phyloP scores from a whole-genome alignment of 2,113 vertebrate genomes.

The Empidonax traillii region DNA sequence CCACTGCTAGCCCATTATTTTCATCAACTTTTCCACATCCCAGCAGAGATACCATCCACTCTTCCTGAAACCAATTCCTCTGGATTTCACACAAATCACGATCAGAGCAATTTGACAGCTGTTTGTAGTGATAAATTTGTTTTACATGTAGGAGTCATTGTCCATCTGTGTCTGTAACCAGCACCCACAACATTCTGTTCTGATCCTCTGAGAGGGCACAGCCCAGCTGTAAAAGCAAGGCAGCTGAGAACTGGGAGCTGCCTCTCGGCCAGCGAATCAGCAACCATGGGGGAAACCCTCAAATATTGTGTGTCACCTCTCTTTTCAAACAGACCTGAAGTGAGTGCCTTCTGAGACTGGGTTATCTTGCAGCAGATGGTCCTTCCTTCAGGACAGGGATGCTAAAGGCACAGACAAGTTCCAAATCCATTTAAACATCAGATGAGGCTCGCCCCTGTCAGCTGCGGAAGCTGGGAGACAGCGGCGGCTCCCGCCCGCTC shows the following conservation, averaged over 20 bases:
- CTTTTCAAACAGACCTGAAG: neutral
- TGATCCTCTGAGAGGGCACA: neutral
- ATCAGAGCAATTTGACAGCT: neutral
- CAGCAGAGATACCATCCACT: neutral
- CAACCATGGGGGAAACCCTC: neutral
- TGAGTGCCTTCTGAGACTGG: neutral
- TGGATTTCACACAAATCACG: neutral
- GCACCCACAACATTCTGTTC: neutral
- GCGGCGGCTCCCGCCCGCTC: slow-evolving; percentile 22
- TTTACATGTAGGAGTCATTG: neutral
- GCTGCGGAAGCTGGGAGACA: slow-evolving; percentile 48
- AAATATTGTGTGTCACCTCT: neutral
- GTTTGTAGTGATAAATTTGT: neutral
- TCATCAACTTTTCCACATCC: neutral
- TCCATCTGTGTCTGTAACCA: neutral
- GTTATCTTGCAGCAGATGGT: slow-evolving; percentile 44
- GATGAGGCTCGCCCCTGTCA: slow-evolving; percentile 47
- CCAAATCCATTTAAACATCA: slow-evolving; percentile 48
- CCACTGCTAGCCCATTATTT: neutral
- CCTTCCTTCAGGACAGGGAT: slow-evolving; percentile 54
- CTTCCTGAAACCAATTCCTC: neutral
- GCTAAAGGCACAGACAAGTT: slow-evolving; percentile 36
- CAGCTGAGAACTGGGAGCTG: neutral
- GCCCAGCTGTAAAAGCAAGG: neutral
- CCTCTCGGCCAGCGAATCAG: neutral